These are phyloP conservation scores for Dreissena polymorpha DNA, from an alignment of 1,140 invertebrate species.

Conservation along the genomic window DNA sequence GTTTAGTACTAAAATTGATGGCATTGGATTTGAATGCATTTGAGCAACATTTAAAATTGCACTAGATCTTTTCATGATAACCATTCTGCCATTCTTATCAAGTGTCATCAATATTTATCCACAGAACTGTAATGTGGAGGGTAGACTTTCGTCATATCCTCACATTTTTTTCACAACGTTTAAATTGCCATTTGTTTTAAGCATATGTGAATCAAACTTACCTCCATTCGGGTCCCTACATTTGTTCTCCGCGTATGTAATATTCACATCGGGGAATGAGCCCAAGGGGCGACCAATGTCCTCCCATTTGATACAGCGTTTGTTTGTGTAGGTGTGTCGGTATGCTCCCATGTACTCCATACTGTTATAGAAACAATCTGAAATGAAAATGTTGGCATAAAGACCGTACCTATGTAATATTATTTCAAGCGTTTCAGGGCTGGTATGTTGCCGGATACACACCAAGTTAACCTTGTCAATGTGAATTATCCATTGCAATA, in stretches of 20 bases:
- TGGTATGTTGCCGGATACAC: not conserved
- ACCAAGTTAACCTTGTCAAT: not conserved
- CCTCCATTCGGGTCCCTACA: conserved; percentile 13
- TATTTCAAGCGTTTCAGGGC: not conserved
- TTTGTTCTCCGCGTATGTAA: not conserved
- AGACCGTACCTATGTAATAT: not conserved
- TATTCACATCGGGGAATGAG: not conserved
- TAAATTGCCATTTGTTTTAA: too few species aligned
- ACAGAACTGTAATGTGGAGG: too few species aligned
- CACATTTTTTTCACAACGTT: too few species aligned
- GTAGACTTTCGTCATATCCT: not conserved
- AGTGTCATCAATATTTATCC: too few species aligned
- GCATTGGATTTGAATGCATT: too few species aligned
- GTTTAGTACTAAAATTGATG: too few species aligned
- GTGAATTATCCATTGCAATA: not conserved
- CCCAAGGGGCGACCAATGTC: not conserved
- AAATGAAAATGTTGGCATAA: not conserved
- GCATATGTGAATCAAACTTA: not conserved
- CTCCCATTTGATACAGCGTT: not conserved
- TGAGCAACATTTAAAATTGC: too few species aligned
- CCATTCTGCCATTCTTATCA: too few species aligned
- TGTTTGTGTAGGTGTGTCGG: not conserved
- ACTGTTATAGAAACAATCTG: conserved; percentile 34
- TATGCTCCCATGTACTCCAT: conserved; percentile 11
- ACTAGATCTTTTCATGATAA: too few species aligned